phyloP scores from a whole-genome alignment of 2,888 invertebrate species.

The Glaucopsyche alexis region DNA sequence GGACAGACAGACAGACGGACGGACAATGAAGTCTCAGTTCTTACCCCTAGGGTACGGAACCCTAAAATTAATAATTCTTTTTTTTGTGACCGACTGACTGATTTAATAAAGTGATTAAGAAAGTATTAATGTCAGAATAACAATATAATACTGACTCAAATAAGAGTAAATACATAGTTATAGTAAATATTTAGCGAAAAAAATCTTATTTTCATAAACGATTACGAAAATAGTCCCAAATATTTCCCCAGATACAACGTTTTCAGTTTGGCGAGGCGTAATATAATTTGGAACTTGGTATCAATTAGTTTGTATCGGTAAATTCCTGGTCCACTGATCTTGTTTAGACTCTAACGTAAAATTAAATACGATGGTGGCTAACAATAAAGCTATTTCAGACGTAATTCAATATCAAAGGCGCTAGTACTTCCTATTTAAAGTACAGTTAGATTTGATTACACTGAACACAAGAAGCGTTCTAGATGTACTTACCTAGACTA shows the following conservation, averaged over 20 bases:
- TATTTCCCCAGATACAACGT: constrained; percentile 1
- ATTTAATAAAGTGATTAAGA: too few species aligned
- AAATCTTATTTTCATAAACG: too few species aligned
- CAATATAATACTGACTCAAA: too few species aligned
- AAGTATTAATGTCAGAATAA: too few species aligned
- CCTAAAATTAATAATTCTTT: too few species aligned
- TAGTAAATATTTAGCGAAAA: too few species aligned
- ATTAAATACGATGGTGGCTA: constrained; percentile 11
- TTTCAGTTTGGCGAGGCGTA: neutral
- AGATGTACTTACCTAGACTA: neutral
- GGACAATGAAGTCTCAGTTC: too few species aligned
- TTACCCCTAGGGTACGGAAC: too few species aligned
- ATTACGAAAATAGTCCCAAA: neutral
- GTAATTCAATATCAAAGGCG: constrained; percentile 20
- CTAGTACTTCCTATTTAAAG: neutral
- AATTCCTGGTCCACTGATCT: constrained; percentile 26
- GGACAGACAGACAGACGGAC: too few species aligned
- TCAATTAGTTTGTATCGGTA: constrained; percentile 23
- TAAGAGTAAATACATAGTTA: too few species aligned
- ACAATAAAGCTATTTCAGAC: constrained; percentile 11
- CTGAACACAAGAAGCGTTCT: neutral
- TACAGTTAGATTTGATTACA: constrained; percentile 9
- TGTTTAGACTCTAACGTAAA: constrained; percentile 17
- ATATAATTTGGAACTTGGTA: constrained; percentile 15
- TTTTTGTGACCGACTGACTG: too few species aligned